Conservation (phyloP, 2,888 invertebrate species). For the Teleogryllus oceanicus region DNA sequence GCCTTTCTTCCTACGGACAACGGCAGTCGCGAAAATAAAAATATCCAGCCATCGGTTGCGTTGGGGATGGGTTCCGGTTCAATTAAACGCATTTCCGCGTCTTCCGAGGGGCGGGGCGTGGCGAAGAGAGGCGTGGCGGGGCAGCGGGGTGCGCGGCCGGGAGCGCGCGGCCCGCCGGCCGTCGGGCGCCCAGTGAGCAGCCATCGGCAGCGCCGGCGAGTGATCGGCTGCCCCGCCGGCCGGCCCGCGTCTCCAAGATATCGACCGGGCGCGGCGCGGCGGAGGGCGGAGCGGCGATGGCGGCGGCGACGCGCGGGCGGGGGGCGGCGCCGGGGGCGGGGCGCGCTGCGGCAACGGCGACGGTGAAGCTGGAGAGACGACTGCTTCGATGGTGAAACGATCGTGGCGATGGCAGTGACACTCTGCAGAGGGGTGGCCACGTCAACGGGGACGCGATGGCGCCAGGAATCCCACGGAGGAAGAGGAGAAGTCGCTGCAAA, state of each 20-base stretch:
- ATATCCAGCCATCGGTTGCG: not conserved
- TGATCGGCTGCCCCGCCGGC: not conserved
- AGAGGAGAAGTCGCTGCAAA: no score
- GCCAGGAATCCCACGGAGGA: no score
- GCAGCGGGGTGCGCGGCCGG: not conserved
- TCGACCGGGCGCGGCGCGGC: not conserved
- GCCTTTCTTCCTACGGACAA: not conserved
- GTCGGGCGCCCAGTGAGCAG: not conserved
- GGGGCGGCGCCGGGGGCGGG: not conserved
- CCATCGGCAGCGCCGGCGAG: not conserved
- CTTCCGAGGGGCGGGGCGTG: not conserved
- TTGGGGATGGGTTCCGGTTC: not conserved
- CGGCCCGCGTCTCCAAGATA: not conserved
- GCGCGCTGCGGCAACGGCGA: no score
- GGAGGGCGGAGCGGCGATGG: not conserved
- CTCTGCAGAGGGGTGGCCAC: no score
- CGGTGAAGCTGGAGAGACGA: no score
- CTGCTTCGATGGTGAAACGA: no score
- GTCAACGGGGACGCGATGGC: no score
- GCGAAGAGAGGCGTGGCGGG: not conserved
- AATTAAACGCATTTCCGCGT: not conserved
- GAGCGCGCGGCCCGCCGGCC: not conserved
- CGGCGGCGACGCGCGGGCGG: not conserved
- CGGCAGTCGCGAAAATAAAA: conserved; percentile 6
- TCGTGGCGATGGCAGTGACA: no score